phyloP scores from a whole-genome alignment of 1,140 invertebrate genomes.

The Adoxophyes honmai region DNA sequence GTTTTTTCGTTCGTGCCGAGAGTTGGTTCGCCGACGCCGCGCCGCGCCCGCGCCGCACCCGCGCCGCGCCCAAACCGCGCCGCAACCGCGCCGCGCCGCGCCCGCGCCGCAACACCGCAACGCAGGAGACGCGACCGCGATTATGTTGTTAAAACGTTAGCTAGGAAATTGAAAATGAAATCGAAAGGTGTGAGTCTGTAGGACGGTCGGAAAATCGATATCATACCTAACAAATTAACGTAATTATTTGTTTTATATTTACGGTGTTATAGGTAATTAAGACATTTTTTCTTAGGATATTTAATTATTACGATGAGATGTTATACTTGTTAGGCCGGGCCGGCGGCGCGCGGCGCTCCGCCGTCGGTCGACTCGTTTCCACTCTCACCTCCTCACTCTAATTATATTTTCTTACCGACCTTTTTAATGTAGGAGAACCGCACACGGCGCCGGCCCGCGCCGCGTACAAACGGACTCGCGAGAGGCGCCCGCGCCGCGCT shows the following conservation, averaged over 20 bases:
- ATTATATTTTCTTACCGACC: constrained; percentile 76
- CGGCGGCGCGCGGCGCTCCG: constrained; percentile 55
- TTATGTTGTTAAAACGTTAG: constrained; percentile 75
- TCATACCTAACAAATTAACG: constrained; percentile 77
- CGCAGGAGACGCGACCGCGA: constrained; percentile 68
- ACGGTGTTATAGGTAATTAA: constrained; percentile 77
- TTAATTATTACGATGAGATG: constrained; percentile 75
- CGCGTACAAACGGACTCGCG: constrained; percentile 70
- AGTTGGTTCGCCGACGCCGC: constrained; percentile 52
- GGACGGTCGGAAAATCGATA: constrained; percentile 73
- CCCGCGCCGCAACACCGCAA: constrained; percentile 42
- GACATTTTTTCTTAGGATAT: constrained; percentile 77
- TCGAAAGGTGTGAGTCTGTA: constrained; percentile 72
- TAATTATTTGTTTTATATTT: constrained; percentile 78
- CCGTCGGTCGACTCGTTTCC: constrained; percentile 64
- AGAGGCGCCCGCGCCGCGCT: constrained; percentile 71
- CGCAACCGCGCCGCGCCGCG: constrained; percentile 36
- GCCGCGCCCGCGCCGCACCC: constrained; percentile 19
- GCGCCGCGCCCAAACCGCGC: constrained; percentile 23
- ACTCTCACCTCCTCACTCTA: constrained; percentile 75
- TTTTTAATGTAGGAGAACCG: constrained; percentile 74
- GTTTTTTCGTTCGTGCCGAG: constrained; percentile 68
- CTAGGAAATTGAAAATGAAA: constrained; percentile 77
- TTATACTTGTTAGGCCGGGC: constrained; percentile 72
- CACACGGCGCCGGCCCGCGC: constrained; percentile 73